Base-by-base conservation (phyloP, 2,888 invertebrate species). In the Epinotia bilunana region DNA sequence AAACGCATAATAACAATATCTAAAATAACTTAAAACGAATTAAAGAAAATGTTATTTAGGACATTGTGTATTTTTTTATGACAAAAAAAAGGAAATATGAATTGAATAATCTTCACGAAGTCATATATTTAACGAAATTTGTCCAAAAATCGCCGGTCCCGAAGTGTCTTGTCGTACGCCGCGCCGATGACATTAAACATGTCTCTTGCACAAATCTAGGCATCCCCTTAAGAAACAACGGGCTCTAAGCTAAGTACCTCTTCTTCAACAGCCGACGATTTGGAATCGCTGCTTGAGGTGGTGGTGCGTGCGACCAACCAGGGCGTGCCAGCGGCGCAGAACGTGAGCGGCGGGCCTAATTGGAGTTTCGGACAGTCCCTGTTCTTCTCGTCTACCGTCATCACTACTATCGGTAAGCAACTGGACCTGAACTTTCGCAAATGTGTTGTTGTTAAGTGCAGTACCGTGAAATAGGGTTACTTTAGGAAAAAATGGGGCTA, bases 361-460 rank as follows among this genome's bases (percentile, higher is more conserved):
- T 98, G 98, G 98, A 97, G 97, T 87, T 98, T 98, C 87, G 98
- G 98, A 28, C 98, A 98, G 88, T 97, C 98, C 0, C 90, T 98
- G 73, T 98, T 98, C 94, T 98, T 98, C 89, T 96, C 98, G 0
- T 96, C 97, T 68, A 98, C 98, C 0, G 96, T 98, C 11, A 95
- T 98, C 77, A 98, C 98, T n/a, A 98, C 98, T 68, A 98, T 98
- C 79, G 97, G 97, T 97, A 89, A 91, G 87, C 12, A 18, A 20
- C 2, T 3, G 20, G 20, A 20, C 9, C 20, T 43, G 18, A 12
- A n/a, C 0, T 3, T 46, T 5, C 33, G 16, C 16, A 49, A 49
- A 49, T 16, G 12, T 16, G 49, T 49, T 16, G 4, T 49, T 49
- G 49, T 3, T 12, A 49, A 49, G 16, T 46, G 46, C 12, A 3